A percentile compares a stretch with the other conserved stretches of the same genome.
Evolutionary conservation across 1,140 invertebrate genomes (phyloP).

Genomic region (Bombus fervidus): DNA sequence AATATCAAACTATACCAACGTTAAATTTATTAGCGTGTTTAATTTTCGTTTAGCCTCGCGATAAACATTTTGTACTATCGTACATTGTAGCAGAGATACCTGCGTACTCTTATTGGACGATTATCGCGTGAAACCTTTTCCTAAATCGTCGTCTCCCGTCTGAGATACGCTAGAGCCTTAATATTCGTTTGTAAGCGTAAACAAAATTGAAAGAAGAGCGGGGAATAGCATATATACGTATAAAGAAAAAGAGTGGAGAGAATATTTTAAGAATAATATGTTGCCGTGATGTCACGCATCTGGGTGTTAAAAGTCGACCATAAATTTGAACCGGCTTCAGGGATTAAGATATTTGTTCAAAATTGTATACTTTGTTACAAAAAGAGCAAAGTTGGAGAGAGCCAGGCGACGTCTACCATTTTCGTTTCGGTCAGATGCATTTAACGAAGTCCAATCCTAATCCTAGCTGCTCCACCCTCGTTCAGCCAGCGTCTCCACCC

Average conservation of each 20-base stretch:
- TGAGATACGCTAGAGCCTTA: not conserved
- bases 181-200: not conserved
- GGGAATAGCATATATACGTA: not conserved
- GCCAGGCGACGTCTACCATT: constrained; percentile 41
- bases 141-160: not conserved
- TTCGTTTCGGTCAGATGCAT: constrained; percentile 48
- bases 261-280: constrained; percentile 39
- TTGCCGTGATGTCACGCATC: constrained; percentile 36
- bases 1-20: not conserved
- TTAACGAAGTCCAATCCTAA: constrained; percentile 49
- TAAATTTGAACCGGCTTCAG: constrained; percentile 21
- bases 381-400: not conserved
- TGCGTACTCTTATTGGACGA: not conserved
- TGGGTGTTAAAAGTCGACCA: constrained; percentile 39
- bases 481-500: constrained; percentile 26
- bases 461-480: constrained; percentile 56
- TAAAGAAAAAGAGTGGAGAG: not conserved
- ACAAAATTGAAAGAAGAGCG: not conserved
- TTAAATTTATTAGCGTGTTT: not conserved
- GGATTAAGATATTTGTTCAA: constrained; percentile 53
- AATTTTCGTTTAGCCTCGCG: not conserved
- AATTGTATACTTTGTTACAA: constrained; percentile 45
- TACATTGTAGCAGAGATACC: not conserved
- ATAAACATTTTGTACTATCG: not conserved
- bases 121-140: not conserved